Evolutionary conservation across 2,113 vertebrate genomes (phyloP).

Genomic region (Oreochromis tanganicae): DNA sequence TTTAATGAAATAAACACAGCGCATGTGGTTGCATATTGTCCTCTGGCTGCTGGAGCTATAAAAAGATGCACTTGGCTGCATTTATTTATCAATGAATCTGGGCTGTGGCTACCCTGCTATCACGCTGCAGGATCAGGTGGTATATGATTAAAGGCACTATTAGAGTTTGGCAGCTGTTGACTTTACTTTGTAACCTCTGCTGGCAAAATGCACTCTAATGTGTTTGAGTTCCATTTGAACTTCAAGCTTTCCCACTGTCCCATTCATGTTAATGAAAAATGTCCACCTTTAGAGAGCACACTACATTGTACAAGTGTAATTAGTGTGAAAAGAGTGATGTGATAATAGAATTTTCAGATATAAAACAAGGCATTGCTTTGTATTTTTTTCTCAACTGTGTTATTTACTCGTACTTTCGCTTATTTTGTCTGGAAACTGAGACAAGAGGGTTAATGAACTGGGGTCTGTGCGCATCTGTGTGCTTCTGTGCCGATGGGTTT

Average conservation of each 20-base stretch:
- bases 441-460: neutral
- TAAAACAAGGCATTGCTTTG: neutral
- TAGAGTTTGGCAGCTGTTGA: slow-evolving; percentile 53
- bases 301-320: slow-evolving; percentile 20
- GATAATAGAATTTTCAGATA: neutral
- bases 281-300: slow-evolving; percentile 21
- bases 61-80: slow-evolving; percentile 43
- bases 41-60: slow-evolving; percentile 39
- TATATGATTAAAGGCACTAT: slow-evolving; percentile 48
- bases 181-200: slow-evolving; percentile 41
- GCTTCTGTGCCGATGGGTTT: neutral
- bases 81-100: slow-evolving; percentile 58
- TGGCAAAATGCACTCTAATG: slow-evolving; percentile 52
- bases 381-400: neutral
- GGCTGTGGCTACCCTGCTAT: neutral
- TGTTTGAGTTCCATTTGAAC: slow-evolving; percentile 54
- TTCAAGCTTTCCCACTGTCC: slow-evolving; percentile 3
- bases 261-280: slow-evolving; percentile 17
- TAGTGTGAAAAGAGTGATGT: slow-evolving; percentile 9
- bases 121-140: slow-evolving; percentile 32
- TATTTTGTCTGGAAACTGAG: neutral
- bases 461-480: neutral
- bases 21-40: slow-evolving; percentile 23
- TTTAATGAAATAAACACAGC: slow-evolving; percentile 36
- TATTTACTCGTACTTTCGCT: neutral